Evolutionary conservation across 2,888 invertebrate species (phyloP), one percentile per base, ranked within the genome.

Genomic region (Thumatha senex): DNA sequence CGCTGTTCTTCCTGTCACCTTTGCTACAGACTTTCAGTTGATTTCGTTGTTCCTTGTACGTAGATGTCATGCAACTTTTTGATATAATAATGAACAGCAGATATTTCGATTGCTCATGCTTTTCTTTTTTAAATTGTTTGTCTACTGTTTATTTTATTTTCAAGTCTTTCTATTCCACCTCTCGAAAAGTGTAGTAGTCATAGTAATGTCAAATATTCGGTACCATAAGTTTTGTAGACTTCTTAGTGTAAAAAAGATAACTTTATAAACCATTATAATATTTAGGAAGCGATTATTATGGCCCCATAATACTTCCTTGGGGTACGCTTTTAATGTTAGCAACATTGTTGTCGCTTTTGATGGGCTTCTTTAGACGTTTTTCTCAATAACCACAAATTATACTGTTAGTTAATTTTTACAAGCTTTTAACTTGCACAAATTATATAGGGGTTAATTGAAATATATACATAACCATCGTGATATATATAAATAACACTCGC

Each of bases 1-100:
- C 88, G 76, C 85, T 67, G 78, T 78, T 81, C 82, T 89, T 89
- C 87, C 89, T 86, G 88, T 86, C 88, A 87, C 89, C 89, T 89
- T 86, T 86, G 78, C 84, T 82, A 81, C 83, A 69, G 67, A 85
- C 86, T 85, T 85, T 86, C 84, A 86, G 87, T 84, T 88, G 86
- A 89, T 88, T 88, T 87, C 87, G 84, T 87, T 83, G 82, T 79
- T 80, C 80, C 78, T 78, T 78, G 75, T 84, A 82, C 80, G 76
- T 78, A 84, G 83, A 83, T 84, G 80, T 78, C 78, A 75, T 71
- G 67, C 70, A 66, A 72, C 74, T 55, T 38, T 41, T 36, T 15
- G 13, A 14, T 4, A 13, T 36, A 36, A 35, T 35, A 13, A 15
- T 36, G 14, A 14, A 14, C 7, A 12, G n/a, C 13, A 36, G 12